Percentiles rank a stretch among this genome's conserved stretches.
phyloP scores from a whole-genome alignment of 2,888 invertebrate species.

The Abrostola tripartita region DNA sequence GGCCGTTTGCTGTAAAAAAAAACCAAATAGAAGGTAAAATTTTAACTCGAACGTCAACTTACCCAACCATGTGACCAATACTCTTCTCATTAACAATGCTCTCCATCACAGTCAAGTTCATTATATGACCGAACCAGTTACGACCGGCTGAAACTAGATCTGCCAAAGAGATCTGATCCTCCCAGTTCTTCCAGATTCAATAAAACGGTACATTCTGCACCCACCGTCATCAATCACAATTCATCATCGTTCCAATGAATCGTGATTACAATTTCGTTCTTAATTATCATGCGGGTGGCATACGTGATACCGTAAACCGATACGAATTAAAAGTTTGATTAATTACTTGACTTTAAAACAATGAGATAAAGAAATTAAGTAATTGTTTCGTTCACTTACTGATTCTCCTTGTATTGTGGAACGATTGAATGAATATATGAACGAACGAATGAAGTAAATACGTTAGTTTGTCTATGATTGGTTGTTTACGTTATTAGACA shows the following conservation, averaged over 20 bases:
- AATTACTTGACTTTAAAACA: constrained; percentile 42
- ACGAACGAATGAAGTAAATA: too few species aligned
- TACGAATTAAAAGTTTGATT: constrained; percentile 51
- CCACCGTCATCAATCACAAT: constrained; percentile 43
- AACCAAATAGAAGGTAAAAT: too few species aligned
- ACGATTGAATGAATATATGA: background rate
- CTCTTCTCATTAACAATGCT: too few species aligned
- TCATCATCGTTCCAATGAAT: constrained; percentile 46
- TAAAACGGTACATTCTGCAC: constrained; percentile 12
- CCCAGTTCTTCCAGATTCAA: background rate
- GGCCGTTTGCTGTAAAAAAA: constrained; percentile 1
- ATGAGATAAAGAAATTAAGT: constrained; percentile 39
- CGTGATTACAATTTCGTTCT: constrained; percentile 57
- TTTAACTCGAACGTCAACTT: too few species aligned
- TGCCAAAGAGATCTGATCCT: background rate
- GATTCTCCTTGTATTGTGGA: constrained; percentile 3
- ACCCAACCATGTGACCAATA: too few species aligned
- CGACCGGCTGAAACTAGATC: too few species aligned
- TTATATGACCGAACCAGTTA: too few species aligned
- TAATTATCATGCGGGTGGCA: constrained; percentile 72
- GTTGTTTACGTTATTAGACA: too few species aligned
- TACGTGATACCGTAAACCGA: constrained; percentile 48
- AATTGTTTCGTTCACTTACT: constrained; percentile 33
- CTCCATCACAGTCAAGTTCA: too few species aligned
- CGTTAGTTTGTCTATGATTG: too few species aligned